Base-by-base conservation (phyloP, 2,888 invertebrate species). In the Leptinotarsa rubiginosa region DNA sequence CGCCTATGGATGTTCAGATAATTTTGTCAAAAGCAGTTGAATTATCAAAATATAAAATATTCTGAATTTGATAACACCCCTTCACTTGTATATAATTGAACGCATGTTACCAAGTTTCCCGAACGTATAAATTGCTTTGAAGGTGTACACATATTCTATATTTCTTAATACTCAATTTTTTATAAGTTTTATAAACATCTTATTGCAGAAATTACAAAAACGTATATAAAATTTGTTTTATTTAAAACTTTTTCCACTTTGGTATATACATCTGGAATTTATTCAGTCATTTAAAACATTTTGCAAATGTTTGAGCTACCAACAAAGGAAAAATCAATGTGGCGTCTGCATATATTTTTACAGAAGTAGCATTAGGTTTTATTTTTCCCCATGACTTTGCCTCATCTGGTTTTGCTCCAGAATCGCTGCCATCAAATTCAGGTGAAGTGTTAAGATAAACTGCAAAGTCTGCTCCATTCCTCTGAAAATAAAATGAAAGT, bases 381-480 rank as follows among this genome's bases (percentile, higher is more conserved):
- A 99, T 98, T 89, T 99, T 99, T 0, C 99, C 99, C 99, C 99
- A 99, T 3, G 98, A 98, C 1, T 98, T 92, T 0, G 99, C 99
- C 89, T 99, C 99, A 89, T 99, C 99, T 0, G 99, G 99, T 73
- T 96, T 90, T 0, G 99, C 99, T 0, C 99, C 99, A 49, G 98
- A 95, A 87, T 99, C 99, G 85, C 97, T 98, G 0, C 97, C 99
- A 89, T 99, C 99, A 90, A 94, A 99, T 88, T 99, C 99, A 47
- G 94, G 93, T 0, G 94, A 95, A 0, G 99, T 99, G 87, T 99
- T 99, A 15, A 99, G 89, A 87, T 95, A 99, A 0, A 99, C 97
- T 0, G 97, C 91, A 88, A 91, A 99, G 87, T 99, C 97, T 1
- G 98, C 97, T 18, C 99, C 99, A 87, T 99, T 99, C 81, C 99